Conservation (phyloP, 23 tunicate genomes). For the Aplidium turbinatum region DNA sequence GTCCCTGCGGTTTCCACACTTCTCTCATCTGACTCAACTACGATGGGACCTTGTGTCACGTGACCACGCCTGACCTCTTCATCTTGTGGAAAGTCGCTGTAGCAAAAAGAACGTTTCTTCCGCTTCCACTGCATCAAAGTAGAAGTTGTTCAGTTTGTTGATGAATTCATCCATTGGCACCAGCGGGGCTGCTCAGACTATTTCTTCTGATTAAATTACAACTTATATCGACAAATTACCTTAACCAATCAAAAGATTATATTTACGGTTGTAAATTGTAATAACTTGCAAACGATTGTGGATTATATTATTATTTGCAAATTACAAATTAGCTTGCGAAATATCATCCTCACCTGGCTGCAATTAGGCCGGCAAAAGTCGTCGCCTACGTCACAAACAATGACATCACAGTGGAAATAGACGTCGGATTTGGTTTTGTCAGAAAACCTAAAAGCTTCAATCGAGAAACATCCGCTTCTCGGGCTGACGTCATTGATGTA, state of each 20-base stretch:
- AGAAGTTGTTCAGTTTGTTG: too few species aligned
- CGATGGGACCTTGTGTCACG: slow-evolving; percentile 68
- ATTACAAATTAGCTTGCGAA: too few species aligned
- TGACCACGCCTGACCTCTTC: slow-evolving; percentile 40
- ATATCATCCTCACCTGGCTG: slow-evolving; percentile 28
- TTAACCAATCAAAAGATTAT: too few species aligned
- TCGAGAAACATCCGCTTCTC: slow-evolving; percentile 27
- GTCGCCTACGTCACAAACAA: slow-evolving; percentile 59
- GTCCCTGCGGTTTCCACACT: too few species aligned
- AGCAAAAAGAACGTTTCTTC: not conserved
- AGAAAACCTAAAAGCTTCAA: slow-evolving; percentile 57
- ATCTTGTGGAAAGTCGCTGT: not conserved
- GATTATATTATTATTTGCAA: too few species aligned
- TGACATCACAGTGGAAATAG: slow-evolving; percentile 71
- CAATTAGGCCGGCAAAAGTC: slow-evolving; percentile 50
- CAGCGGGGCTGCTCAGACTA: too few species aligned
- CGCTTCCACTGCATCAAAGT: too few species aligned
- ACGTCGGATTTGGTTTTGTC: slow-evolving; percentile 34
- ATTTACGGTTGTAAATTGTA: too few species aligned
- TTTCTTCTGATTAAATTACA: too few species aligned
- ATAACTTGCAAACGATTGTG: too few species aligned
- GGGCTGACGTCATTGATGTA: slow-evolving; percentile 4
- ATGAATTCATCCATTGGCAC: too few species aligned
- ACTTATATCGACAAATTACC: too few species aligned
- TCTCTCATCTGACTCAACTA: not conserved